Percentiles rank a stretch among this genome's conserved stretches.
Evolutionary conservation across 30 jellyfish, hydroid and myxozoan species (phyloP).

Genomic region (Aurelia sp.): DNA sequence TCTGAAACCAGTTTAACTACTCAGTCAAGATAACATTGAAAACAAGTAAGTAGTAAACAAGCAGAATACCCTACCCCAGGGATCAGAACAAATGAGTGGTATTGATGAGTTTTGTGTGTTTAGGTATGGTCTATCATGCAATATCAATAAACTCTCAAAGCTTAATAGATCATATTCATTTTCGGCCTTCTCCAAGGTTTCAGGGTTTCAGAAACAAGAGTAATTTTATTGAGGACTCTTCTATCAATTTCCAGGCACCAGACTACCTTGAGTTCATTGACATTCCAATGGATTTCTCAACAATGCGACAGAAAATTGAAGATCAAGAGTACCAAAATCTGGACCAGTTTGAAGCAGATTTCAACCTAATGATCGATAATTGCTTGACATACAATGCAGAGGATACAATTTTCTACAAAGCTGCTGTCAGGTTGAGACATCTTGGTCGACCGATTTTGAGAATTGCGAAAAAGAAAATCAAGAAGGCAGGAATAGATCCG

Average conservation of each 20-base stretch:
- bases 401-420: constrained; percentile 91
- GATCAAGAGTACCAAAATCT: constrained; percentile 81
- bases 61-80: no score
- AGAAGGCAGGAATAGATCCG: constrained; percentile 94
- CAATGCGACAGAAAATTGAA: constrained; percentile 82
- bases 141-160: no score
- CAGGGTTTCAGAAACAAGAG: no score
- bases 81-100: no score
- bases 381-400: constrained; percentile 96
- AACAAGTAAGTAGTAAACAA: no score
- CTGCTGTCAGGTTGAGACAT: constrained; percentile 82
- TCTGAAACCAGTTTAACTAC: no score
- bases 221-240: no score
- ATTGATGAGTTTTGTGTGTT: no score
- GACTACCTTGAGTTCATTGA: constrained; percentile 89
- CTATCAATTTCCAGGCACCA: constrained; percentile 82
- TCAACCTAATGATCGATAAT: constrained; percentile 83
- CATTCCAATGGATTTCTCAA: constrained; percentile 96
- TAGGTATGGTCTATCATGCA: no score
- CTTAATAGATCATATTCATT: no score
- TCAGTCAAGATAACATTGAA: no score
- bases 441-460: constrained; percentile 87
- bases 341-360: constrained; percentile 88
- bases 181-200: no score
- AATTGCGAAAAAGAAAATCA: constrained; percentile 79